phyloP scores from a whole-genome alignment of 2,113 vertebrate species.

The Orthonyx spaldingii region DNA sequence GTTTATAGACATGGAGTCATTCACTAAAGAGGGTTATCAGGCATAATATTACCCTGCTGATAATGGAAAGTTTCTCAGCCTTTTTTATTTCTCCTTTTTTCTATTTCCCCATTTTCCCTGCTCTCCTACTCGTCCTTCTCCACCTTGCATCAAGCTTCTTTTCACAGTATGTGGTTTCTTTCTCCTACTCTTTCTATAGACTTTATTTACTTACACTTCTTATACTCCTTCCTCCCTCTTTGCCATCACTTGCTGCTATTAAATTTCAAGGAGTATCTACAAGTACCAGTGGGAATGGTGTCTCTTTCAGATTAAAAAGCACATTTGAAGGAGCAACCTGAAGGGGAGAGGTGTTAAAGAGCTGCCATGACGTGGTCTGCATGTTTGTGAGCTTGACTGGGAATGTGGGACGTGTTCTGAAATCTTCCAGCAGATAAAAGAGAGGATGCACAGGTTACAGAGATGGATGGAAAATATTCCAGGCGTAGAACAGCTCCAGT shows the following conservation, averaged over 20 bases:
- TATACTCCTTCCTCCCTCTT: not conserved
- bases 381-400: not conserved
- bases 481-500: not conserved
- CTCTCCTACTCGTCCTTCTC: not conserved
- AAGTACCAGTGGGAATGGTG: not conserved
- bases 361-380: not conserved
- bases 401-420: not conserved
- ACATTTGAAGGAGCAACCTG: not conserved
- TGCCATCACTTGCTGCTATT: not conserved
- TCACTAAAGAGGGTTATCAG: not conserved
- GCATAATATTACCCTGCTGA: not conserved
- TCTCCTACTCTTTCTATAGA: not conserved
- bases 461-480: not conserved
- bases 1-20: constrained; percentile 45
- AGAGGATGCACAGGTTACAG: not conserved
- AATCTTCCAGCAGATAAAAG: not conserved
- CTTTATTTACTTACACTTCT: not conserved
- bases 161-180: not conserved
- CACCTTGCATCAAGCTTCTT: not conserved
- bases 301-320: not conserved
- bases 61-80: not conserved
- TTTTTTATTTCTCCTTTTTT: not conserved
- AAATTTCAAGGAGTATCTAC: not conserved
- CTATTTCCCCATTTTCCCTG: not conserved
- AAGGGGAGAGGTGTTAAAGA: not conserved